Evolutionary conservation across 2,888 invertebrate species (phyloP).

Genomic region (Marronus borbonicus): DNA sequence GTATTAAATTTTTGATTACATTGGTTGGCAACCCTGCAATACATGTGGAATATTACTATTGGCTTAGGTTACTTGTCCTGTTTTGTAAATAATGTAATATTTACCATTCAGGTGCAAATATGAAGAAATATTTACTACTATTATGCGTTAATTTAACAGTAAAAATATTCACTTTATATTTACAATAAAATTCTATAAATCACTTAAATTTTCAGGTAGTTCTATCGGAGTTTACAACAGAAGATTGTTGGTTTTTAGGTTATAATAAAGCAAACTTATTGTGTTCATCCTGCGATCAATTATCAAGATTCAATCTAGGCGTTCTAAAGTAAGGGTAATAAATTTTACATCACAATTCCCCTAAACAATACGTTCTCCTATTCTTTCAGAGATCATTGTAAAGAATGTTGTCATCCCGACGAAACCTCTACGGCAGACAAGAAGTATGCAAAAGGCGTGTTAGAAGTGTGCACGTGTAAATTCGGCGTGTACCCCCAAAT

Average conservation of each 20-base stretch:
- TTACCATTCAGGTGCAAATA: neutral
- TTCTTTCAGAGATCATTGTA: conserved; percentile 76
- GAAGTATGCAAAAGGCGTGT: conserved; percentile 90
- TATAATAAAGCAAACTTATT: conserved; percentile 88
- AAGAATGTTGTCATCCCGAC: conserved; percentile 87
- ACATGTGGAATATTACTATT: neutral
- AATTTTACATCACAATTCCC: neutral
- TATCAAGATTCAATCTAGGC: conserved; percentile 82
- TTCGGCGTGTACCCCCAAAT: conserved; percentile 98
- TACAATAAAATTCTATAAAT: neutral
- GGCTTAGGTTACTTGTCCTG: neutral
- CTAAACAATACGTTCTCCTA: conserved; percentile 1
- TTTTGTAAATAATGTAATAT: neutral
- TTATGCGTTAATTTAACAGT: conserved; percentile 7
- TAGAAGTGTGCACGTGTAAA: conserved; percentile 99
- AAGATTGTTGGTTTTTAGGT: conserved; percentile 89
- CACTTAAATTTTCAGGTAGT: conserved; percentile 27
- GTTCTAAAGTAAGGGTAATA: conserved; percentile 72
- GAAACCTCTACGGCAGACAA: conserved; percentile 77
- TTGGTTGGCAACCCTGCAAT: too few relatives aligned
- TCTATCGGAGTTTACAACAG: conserved; percentile 70
- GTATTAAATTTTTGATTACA: too few relatives aligned
- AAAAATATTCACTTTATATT: neutral
- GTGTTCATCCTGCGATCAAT: conserved; percentile 91
- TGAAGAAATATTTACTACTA: conserved; percentile 26